A percentile compares a stretch with the other conserved stretches of the same genome.
Conservation (phyloP, 2,113 vertebrate species). For the Calyptommatus sinebrachiatus region DNA sequence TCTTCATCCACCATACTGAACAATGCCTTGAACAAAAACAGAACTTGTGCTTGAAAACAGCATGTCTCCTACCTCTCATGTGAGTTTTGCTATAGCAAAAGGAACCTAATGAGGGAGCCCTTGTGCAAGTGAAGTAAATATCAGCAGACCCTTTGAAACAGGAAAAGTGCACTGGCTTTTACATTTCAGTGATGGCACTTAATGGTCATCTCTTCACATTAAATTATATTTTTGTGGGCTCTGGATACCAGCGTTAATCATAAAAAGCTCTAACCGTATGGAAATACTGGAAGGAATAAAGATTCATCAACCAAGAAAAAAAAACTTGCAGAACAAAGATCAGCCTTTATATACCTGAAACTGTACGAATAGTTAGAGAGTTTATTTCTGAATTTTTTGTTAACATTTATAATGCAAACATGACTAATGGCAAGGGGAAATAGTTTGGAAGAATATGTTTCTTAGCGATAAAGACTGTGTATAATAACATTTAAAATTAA, state of each 20-base stretch:
- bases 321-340: neutral
- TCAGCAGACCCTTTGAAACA: neutral
- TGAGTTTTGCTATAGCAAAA: too few species aligned
- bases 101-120: too few species aligned
- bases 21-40: too few species aligned
- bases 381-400: constrained; percentile 33
- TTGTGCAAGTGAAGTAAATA: too few species aligned
- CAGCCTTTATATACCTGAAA: constrained; percentile 2
- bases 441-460: neutral
- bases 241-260: neutral
- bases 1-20: too few species aligned
- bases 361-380: constrained; percentile 3
- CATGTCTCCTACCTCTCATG: too few species aligned
- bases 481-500: constrained; percentile 16
- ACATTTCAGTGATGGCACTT: neutral
- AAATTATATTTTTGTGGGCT: neutral
- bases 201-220: neutral
- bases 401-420: constrained; percentile 36
- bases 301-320: constrained; percentile 39
- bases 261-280: constrained; percentile 16
- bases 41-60: too few species aligned
- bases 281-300: constrained; percentile 30
- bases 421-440: constrained; percentile 22
- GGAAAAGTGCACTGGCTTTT: neutral
- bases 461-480: constrained; percentile 6